Percentiles rank a stretch among this genome's conserved stretches.
Conservation (phyloP, 64 coral and sea anemone species). For the Pocillopora damicornis region DNA sequence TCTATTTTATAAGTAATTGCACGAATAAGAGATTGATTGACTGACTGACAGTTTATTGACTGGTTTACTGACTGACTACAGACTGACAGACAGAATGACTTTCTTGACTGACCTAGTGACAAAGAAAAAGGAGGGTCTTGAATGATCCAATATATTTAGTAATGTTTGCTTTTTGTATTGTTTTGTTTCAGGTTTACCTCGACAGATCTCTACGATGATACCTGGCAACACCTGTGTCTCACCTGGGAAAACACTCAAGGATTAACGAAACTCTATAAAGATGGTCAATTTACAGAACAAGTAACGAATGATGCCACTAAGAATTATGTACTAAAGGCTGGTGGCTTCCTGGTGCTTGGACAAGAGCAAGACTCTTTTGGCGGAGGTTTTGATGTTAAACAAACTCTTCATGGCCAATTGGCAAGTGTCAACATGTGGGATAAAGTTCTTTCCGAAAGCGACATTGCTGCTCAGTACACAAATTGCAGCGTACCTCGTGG, state of each 20-base stretch:
- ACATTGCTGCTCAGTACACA: conserved; percentile 26
- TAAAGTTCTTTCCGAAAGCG: conserved; percentile 39
- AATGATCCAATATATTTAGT: no score
- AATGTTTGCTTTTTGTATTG: no score
- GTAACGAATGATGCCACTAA: background rate
- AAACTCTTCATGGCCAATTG: conserved; percentile 72
- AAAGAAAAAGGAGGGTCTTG: no score
- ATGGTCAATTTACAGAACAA: background rate
- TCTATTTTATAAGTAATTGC: no score
- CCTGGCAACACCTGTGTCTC: background rate
- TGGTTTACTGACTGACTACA: no score
- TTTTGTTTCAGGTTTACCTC: background rate
- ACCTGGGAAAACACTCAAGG: background rate
- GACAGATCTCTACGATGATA: background rate
- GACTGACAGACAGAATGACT: no score
- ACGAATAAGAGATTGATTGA: no score
- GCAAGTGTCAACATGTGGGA: conserved; percentile 80
- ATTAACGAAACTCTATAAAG: background rate
- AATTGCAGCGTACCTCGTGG: background rate
- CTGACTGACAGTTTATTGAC: no score
- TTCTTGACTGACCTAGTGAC: no score
- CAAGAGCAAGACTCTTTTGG: conserved; percentile 87
- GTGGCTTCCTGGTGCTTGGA: conserved; percentile 58
- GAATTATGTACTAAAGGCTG: conserved; percentile 2
- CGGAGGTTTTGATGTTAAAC: conserved; percentile 56